These are phyloP conservation scores for Eleginops maclovinus DNA, from an alignment of 2,113 vertebrate species.

Conservation along the genomic window DNA sequence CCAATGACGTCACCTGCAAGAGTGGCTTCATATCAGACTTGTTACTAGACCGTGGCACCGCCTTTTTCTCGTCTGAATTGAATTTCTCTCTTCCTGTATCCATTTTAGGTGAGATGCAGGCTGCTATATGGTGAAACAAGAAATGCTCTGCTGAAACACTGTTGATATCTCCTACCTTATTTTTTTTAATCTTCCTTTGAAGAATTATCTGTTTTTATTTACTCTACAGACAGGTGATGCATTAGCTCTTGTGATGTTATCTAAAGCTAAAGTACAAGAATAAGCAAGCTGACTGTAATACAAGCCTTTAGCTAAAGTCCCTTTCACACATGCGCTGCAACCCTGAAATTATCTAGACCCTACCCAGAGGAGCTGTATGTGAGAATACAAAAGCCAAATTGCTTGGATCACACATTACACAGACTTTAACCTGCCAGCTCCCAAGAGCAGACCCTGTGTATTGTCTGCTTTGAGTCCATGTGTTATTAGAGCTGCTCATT, in stretches of 20 bases:
- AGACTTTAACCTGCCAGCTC: too few relatives aligned
- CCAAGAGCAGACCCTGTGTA: too few relatives aligned
- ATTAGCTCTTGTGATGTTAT: conserved; percentile 22
- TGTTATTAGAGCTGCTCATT: too few relatives aligned
- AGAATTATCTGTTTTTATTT: conserved; percentile 25
- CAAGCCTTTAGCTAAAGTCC: conserved; percentile 35
- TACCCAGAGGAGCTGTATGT: too few relatives aligned
- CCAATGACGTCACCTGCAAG: conserved; percentile 41
- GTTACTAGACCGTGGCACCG: conserved; percentile 46
- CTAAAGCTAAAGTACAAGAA: conserved; percentile 43
- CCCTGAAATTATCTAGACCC: too few relatives aligned
- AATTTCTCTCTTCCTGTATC: conserved; percentile 41
- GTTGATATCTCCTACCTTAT: neutral
- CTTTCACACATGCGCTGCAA: conserved; percentile 12
- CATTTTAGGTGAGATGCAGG: conserved; percentile 48
- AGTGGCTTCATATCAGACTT: conserved; percentile 50
- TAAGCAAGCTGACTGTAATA: conserved; percentile 33
- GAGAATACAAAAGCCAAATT: too few relatives aligned
- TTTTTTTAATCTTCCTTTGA: neutral
- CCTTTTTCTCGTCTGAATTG: conserved; percentile 35
- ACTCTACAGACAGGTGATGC: conserved; percentile 29
- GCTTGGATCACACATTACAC: too few relatives aligned
- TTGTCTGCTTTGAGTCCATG: too few relatives aligned
- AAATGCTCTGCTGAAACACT: conserved; percentile 51
- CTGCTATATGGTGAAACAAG: conserved; percentile 54